Percentiles rank a stretch among this genome's conserved stretches.
Conservation (phyloP, 2,797 vertebrate genomes). For the Malurus leucopterus region DNA sequence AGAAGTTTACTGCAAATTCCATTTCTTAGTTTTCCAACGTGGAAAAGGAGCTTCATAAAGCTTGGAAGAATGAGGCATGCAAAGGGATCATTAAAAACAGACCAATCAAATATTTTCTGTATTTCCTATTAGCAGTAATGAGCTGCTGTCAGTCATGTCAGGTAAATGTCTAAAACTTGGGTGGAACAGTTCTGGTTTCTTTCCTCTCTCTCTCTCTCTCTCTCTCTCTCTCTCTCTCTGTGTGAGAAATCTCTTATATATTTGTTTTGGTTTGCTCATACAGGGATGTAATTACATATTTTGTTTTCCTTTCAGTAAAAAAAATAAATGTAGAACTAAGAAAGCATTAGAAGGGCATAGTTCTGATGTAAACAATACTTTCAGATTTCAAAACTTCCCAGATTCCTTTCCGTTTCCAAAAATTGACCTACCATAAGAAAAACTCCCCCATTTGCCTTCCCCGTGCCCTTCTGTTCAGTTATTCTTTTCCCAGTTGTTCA, state of each 20-base stretch:
- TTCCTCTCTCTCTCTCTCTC: too few species aligned
- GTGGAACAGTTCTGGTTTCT: background rate
- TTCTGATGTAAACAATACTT: background rate
- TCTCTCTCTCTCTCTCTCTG: background rate
- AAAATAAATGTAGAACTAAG: background rate
- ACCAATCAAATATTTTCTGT: background rate
- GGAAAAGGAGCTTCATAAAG: background rate
- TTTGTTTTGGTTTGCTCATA: background rate
- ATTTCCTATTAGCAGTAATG: background rate
- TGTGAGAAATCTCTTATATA: background rate
- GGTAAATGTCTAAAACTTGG: background rate
- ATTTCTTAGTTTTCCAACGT: background rate
- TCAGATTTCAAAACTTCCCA: background rate
- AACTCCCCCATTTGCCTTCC: background rate
- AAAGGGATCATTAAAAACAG: background rate
- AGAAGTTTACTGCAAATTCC: background rate
- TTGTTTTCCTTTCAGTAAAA: background rate
- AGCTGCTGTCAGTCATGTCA: background rate
- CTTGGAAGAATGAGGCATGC: background rate
- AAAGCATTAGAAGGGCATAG: background rate
- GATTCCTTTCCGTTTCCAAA: background rate
- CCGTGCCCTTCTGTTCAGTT: background rate
- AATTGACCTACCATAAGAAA: background rate
- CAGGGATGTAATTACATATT: background rate
- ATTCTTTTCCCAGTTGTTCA: background rate